Evolutionary conservation across 2,113 vertebrate species (phyloP), one percentile per base, ranked within the genome.

Genomic region (Cyanocitta stelleri): DNA sequence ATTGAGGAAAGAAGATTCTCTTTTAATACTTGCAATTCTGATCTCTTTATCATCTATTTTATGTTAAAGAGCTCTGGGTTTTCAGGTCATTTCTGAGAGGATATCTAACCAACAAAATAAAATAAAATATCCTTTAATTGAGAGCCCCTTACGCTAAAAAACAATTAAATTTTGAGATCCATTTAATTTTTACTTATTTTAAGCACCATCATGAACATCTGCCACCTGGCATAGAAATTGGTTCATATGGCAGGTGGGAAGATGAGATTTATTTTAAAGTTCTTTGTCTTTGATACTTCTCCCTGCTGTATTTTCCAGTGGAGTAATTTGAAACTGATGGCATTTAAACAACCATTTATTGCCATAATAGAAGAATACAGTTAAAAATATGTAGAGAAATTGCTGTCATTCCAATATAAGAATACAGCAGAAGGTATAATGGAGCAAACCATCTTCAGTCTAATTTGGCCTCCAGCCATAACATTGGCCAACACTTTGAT

Each of bases 271-370:
- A 97, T 97, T 98, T 97, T 95, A 97, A 98, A 97, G 91, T 98
- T 98, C 96, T 97, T 97, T 97, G 97, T 97, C 97, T 98, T 97
- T 96, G 87, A 94, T 97, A 95, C 84, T 97, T 98, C 88, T 92
- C 94, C 94, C 94, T 93, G 78, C 93, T 96, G 93, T 84, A 96
- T 97, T 97, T 98, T 97, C 89, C 89, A 92, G 88, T 30, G 52
- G 89, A 96, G 58, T 96, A 96, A 98, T 98, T 98, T 97, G 95
- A 98, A 98, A 95, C 92, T 93, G 89, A 97, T 96, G 96, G 89
- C 96, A 97, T 98, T 98, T 98, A 98, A 98, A 97, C 97, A 97
- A 95, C 92, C 96, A 97, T 98, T 98, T 98, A 95, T 98, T 90
- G 87, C 93, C 59, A 81, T 97, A 97, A 97, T 97, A 90, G 96